Percentiles rank a stretch among this genome's conserved stretches.
phyloP scores from a whole-genome alignment of 2,888 invertebrate species.

The Oscheius onirici region DNA sequence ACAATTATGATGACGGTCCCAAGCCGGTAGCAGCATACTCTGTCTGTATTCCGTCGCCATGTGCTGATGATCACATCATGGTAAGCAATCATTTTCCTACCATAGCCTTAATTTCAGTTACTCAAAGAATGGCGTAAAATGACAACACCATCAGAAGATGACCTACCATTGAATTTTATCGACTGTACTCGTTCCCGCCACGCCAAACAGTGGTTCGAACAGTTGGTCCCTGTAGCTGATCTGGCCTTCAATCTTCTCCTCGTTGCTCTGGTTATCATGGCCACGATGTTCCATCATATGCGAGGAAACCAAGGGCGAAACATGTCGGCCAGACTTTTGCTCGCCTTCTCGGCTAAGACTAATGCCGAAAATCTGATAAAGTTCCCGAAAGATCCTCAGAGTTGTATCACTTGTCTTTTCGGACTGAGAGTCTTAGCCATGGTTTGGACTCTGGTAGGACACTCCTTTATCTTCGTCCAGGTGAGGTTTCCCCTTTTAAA shows the following conservation, averaged over 20 bases:
- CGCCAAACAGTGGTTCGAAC: conserved; percentile 68
- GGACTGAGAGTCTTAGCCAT: conserved; percentile 69
- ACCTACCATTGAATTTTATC: conserved; percentile 60
- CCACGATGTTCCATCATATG: conserved; percentile 67
- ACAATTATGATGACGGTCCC: conserved; percentile 51
- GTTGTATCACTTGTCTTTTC: conserved; percentile 69
- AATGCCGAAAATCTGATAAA: conserved; percentile 61
- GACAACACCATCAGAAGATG: conserved; percentile 46
- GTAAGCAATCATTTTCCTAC: conserved; percentile 14
- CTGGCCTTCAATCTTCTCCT: conserved; percentile 66
- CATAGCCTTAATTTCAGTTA: conserved; percentile 45
- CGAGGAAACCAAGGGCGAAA: conserved; percentile 64
- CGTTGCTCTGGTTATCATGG: conserved; percentile 60
- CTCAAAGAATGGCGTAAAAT: conserved; percentile 62
- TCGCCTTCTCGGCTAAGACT: conserved; percentile 67
- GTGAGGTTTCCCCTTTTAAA: not conserved
- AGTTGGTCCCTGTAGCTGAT: conserved; percentile 64
- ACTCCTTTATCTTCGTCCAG: conserved; percentile 71
- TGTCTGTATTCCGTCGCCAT: conserved; percentile 67
- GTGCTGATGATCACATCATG: conserved; percentile 59
- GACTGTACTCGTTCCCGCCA: conserved; percentile 67
- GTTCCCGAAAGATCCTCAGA: conserved; percentile 69
- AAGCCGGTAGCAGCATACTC: conserved; percentile 48
- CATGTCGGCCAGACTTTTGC: conserved; percentile 56
- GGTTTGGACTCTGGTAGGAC: conserved; percentile 70